phyloP scores from a whole-genome alignment of 1,140 invertebrate genomes.

The Drosophila sp. region DNA sequence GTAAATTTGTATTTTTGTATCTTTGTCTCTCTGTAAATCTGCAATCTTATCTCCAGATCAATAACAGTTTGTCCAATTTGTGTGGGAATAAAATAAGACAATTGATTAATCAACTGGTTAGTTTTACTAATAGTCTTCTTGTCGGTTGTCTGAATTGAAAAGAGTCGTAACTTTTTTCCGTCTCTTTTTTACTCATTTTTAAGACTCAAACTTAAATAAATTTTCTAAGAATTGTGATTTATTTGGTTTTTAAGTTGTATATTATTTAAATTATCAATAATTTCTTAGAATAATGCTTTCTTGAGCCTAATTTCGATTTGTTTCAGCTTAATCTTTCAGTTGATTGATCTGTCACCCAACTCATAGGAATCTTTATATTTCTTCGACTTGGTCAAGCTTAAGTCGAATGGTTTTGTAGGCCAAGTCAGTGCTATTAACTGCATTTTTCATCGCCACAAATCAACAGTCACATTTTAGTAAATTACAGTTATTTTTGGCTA shows the following conservation, averaged over 20 bases:
- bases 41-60: constrained; percentile 11
- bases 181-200: too few species aligned
- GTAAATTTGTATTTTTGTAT: constrained; percentile 3
- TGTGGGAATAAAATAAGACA: constrained; percentile 4
- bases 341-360: too few species aligned
- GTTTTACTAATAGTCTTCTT: too few species aligned
- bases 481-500: constrained; percentile 3
- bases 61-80: constrained; percentile 14
- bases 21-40: constrained; percentile 11
- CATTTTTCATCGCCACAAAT: constrained; percentile 12
- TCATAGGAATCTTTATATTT: neutral
- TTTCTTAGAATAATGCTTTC: too few species aligned
- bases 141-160: too few species aligned
- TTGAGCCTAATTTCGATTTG: too few species aligned
- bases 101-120: constrained; percentile 11
- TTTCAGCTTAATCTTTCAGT: too few species aligned
- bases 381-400: neutral
- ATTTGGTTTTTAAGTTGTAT: too few species aligned
- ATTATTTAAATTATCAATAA: too few species aligned
- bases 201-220: too few species aligned
- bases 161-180: too few species aligned
- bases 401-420: neutral
- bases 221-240: too few species aligned
- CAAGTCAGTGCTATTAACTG: neutral
- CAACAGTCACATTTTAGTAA: constrained; percentile 5